phyloP scores from a whole-genome alignment of 2,113 vertebrate species.

The Dicerorhinus sumatrensis region DNA sequence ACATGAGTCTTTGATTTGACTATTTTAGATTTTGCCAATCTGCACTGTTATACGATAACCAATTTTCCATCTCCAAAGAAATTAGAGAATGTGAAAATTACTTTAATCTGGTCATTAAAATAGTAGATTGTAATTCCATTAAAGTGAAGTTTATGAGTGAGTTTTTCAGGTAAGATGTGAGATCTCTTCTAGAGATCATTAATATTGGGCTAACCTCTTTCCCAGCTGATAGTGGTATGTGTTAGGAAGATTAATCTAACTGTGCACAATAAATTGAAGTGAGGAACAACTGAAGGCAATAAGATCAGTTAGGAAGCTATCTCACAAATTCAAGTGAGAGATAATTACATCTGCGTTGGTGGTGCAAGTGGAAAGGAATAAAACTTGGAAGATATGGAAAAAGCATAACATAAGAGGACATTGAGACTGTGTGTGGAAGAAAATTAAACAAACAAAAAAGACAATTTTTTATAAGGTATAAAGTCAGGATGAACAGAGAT shows the following conservation, averaged over 20 bases:
- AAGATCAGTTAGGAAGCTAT: not conserved
- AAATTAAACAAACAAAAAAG: not conserved
- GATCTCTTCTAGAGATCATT: not conserved
- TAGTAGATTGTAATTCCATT: not conserved
- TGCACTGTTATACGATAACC: not conserved
- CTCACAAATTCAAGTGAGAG: not conserved
- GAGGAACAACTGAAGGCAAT: not conserved
- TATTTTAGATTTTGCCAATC: not conserved
- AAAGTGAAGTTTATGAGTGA: not conserved
- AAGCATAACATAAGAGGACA: not conserved
- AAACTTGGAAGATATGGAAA: not conserved
- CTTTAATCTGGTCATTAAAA: not conserved
- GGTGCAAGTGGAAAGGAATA: not conserved
- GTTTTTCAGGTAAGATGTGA: not conserved
- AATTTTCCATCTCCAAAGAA: conserved; percentile 6
- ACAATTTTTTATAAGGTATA: not conserved
- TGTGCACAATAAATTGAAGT: not conserved
- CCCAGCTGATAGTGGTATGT: not conserved
- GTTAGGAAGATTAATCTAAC: not conserved
- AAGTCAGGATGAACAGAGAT: not conserved
- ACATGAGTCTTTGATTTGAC: not conserved
- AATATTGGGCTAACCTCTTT: not conserved
- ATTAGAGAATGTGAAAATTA: conserved; percentile 44
- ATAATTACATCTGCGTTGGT: not conserved
- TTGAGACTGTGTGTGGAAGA: not conserved